Conservation (phyloP, 2,888 invertebrate species). For the Ormyrus pomaceus region DNA sequence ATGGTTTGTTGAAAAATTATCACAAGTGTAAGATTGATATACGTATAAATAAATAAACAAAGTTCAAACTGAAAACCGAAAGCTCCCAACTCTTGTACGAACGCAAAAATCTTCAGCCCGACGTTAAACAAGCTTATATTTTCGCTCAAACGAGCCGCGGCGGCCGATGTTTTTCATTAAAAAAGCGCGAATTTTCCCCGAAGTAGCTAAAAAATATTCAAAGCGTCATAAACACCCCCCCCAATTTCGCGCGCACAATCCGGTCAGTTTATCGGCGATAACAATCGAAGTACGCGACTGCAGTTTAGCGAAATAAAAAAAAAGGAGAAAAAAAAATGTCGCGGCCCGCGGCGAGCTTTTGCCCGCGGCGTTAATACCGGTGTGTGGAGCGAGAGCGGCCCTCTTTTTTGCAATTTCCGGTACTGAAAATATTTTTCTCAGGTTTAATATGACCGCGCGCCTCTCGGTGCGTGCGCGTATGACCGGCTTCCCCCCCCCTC, state of each 20-base stretch:
- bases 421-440: conserved; percentile 43
- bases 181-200: conserved; percentile 9
- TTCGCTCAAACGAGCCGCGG: not conserved
- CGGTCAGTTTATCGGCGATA: not conserved
- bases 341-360: no score
- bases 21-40: no score
- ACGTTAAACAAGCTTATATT: not conserved
- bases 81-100: no score
- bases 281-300: not conserved
- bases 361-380: conserved; percentile 46
- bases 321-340: not conserved
- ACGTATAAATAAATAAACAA: no score
- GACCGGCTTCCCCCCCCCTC: not conserved
- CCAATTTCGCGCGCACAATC: no score
- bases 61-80: no score
- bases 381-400: not conserved
- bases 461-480: no score
- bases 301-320: not conserved
- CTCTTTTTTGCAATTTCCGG: conserved; percentile 32
- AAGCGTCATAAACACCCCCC: conserved; percentile 12
- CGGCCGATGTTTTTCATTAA: not conserved
- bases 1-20: no score
- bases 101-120: not conserved
- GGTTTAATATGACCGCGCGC: conserved; percentile 20
- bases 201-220: conserved; percentile 12